Percentiles rank a stretch among this genome's conserved stretches.
These are phyloP conservation scores for Leptopilina myrica DNA, from an alignment of 2,888 invertebrate species.

Conservation along the genomic window DNA sequence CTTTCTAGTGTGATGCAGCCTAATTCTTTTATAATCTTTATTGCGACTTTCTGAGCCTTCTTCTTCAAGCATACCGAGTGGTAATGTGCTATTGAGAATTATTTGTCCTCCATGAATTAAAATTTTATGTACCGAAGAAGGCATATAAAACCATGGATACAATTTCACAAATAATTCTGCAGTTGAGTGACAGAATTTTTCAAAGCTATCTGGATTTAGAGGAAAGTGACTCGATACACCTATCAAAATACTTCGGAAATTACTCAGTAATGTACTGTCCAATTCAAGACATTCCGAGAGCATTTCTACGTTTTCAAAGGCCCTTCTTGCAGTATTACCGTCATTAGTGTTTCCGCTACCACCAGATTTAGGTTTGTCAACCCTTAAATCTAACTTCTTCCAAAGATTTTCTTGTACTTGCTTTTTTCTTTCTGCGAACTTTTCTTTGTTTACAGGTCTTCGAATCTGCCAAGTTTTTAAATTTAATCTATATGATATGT, in stretches of 20 bases:
- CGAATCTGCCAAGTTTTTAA: slow-evolving; percentile 31
- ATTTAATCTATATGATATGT: slow-evolving; percentile 37
- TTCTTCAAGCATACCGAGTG: slow-evolving; percentile 27
- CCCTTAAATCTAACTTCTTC: slow-evolving; percentile 32
- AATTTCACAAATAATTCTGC: slow-evolving; percentile 13
- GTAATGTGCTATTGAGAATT: slow-evolving; percentile 22
- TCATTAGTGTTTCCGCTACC: slow-evolving; percentile 36
- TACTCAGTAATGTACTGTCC: slow-evolving; percentile 17
- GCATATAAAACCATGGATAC: slow-evolving; percentile 13
- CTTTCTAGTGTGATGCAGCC: slow-evolving; percentile 22
- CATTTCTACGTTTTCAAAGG: slow-evolving; percentile 27
- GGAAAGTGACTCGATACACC: neutral
- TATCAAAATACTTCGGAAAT: slow-evolving; percentile 1
- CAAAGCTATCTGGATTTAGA: slow-evolving; percentile 14
- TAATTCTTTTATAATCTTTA: slow-evolving; percentile 32
- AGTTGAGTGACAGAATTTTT: slow-evolving; percentile 31
- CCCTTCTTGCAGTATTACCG: slow-evolving; percentile 33
- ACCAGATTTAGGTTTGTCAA: slow-evolving; percentile 40
- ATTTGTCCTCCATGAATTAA: slow-evolving; percentile 22
- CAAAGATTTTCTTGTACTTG: slow-evolving; percentile 39
- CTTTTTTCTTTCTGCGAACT: slow-evolving; percentile 34
- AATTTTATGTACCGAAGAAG: slow-evolving; percentile 24
- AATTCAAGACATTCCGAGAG: slow-evolving; percentile 32
- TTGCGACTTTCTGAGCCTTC: slow-evolving; percentile 22
- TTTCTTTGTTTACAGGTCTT: slow-evolving; percentile 22